phyloP scores from a whole-genome alignment of 1,140 invertebrate species.

The Chironomus tepperi region DNA sequence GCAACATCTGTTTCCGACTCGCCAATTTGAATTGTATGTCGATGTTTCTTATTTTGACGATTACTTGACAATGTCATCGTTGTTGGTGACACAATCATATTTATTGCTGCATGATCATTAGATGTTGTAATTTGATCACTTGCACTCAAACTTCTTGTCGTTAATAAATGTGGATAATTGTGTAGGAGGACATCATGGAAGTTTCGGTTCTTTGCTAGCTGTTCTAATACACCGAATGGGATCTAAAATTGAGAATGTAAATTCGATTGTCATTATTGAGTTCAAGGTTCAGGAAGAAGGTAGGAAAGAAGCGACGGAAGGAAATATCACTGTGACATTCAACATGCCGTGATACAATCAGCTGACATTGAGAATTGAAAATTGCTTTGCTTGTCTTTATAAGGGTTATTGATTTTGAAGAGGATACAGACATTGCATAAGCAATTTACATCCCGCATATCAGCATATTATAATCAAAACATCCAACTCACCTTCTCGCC shows the following conservation, averaged over 20 bases:
- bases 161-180: constrained; percentile 62
- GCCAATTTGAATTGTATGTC: constrained; percentile 25
- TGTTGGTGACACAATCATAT: neutral
- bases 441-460: too few species aligned
- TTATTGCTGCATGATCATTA: constrained; percentile 33
- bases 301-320: too few species aligned
- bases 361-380: too few species aligned
- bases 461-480: too few species aligned
- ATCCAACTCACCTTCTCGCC: constrained; percentile 47
- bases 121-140: constrained; percentile 45
- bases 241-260: constrained; percentile 36
- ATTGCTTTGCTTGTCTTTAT: too few species aligned
- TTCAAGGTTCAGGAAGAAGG: neutral
- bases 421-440: too few species aligned
- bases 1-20: constrained; percentile 34
- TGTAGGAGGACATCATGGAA: constrained; percentile 61
- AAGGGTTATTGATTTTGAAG: too few species aligned
- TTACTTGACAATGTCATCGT: neutral
- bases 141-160: constrained; percentile 62
- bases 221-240: constrained; percentile 62
- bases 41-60: constrained; percentile 28
- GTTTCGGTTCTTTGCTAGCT: constrained; percentile 57
- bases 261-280: neutral
- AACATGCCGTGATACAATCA: too few species aligned
- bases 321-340: too few species aligned